A percentile compares a stretch with the other conserved stretches of the same genome.
Evolutionary conservation across 2,888 invertebrate genomes (phyloP).

Genomic region (Ornithoptera priamus): DNA sequence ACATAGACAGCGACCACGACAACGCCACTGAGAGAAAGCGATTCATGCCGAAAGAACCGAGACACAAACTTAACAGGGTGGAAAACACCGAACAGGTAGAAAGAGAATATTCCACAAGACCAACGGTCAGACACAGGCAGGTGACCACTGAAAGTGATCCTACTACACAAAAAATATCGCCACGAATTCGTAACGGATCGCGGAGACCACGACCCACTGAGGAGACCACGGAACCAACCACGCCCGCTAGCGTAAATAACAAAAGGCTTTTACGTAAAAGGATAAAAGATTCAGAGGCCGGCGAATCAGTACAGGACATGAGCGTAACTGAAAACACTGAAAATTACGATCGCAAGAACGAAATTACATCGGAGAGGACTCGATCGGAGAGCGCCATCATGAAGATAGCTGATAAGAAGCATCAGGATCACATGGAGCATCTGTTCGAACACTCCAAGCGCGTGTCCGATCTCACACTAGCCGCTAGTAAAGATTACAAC

Average conservation of each 20-base stretch:
- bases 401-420: slow-evolving; percentile 79
- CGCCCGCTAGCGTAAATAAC: slow-evolving; percentile 50
- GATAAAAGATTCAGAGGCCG: slow-evolving; percentile 62
- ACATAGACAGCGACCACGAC: slow-evolving; percentile 54
- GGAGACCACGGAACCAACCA: slow-evolving; percentile 56
- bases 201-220: slow-evolving; percentile 66
- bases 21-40: slow-evolving; percentile 74
- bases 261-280: slow-evolving; percentile 65
- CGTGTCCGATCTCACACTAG: slow-evolving; percentile 86
- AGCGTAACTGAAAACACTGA: slow-evolving; percentile 59
- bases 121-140: slow-evolving; percentile 57
- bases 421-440: slow-evolving; percentile 63
- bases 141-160: slow-evolving; percentile 57
- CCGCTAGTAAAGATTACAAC: slow-evolving; percentile 85
- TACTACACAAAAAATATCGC: slow-evolving; percentile 66
- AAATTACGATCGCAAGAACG: slow-evolving; percentile 52
- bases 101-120: slow-evolving; percentile 54
- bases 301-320: slow-evolving; percentile 67
- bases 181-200: slow-evolving; percentile 64
- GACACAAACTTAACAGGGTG: slow-evolving; percentile 57
- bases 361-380: slow-evolving; percentile 69
- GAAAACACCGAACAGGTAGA: slow-evolving; percentile 59
- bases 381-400: slow-evolving; percentile 78
- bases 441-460: slow-evolving; percentile 81
- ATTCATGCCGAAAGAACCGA: slow-evolving; percentile 75